Evolutionary conservation across 1,140 invertebrate genomes (phyloP), one percentile per base, ranked within the genome.

Genomic region (Homalodisca vitripennis): DNA sequence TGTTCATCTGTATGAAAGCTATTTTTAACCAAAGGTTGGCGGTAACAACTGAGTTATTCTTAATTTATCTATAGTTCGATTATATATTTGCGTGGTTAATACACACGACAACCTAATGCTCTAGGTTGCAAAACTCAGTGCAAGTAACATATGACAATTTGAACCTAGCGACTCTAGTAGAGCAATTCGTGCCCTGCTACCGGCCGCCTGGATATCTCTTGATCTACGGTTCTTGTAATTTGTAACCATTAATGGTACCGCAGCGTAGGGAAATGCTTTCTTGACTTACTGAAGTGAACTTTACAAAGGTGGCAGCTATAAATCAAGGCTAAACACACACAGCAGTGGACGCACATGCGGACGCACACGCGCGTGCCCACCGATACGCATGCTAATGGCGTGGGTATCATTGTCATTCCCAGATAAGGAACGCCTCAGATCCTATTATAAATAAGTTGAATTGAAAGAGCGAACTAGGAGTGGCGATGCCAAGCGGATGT

Each of bases 371-470:
- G 48, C n/a, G n/a, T n/a, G n/a, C n/a, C 48, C 48, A 20, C 6
- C 3, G 6, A 20, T 20, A 51, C 48, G 22, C n/a, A 12, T 20
- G n/a, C 48, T 51, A 51, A 51, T 51, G 48, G 48, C 48, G 48
- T 51, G 48, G 48, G 48, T 51, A 3, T 3, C 48, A 51, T 51
- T 51, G 48, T 51, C 48, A 51, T n/a, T n/a, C 48, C 3, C 14
- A 51, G 48, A 51, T 51, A 51, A 51, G 48, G 22, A 20, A 51
- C 48, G 48, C 48, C 48, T 51, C 17, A 51, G 48, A 51, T 51
- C 48, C 48, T 51, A 51, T 51, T 51, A 51, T 51, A 51, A 51
- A 51, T 51, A 51, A 51, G 48, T 51, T 51, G 48, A 51, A 51
- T 51, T 51, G 48, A 51, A 51, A 51, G 48, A 51, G 48, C 48